phyloP scores from a whole-genome alignment of 2,888 invertebrate species.

The Catocala fraxini region DNA sequence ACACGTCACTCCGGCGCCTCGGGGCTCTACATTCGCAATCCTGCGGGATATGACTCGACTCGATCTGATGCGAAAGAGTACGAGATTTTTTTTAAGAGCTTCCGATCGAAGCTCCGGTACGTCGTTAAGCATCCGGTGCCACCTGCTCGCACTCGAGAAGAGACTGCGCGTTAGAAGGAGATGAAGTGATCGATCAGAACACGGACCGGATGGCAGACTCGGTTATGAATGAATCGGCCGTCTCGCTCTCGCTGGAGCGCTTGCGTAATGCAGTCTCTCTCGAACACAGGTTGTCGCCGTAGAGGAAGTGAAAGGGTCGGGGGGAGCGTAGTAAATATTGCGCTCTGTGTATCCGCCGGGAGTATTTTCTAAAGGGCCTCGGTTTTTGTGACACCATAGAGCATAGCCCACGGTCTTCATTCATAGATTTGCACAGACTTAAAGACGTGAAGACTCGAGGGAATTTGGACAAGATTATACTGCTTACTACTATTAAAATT shows the following conservation, averaged over 20 bases:
- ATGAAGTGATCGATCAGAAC: constrained; percentile 83
- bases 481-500: no score
- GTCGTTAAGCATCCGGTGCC: constrained; percentile 80
- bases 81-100: constrained; percentile 76
- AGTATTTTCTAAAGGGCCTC: constrained; percentile 76
- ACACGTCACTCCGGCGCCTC: constrained; percentile 44
- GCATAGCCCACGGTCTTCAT: constrained; percentile 72
- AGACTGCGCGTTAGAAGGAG: constrained; percentile 83
- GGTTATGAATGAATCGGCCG: constrained; percentile 86
- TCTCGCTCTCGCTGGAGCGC: constrained; percentile 70
- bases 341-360: constrained; percentile 74
- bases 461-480: background rate
- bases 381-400: constrained; percentile 78
- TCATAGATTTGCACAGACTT: constrained; percentile 67
- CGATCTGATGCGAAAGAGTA: constrained; percentile 63
- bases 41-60: constrained; percentile 53
- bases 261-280: constrained; percentile 70
- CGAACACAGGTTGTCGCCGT: constrained; percentile 82
- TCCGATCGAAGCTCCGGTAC: constrained; percentile 78
- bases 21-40: constrained; percentile 47
- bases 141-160: constrained; percentile 84
- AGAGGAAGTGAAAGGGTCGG: constrained; percentile 87
- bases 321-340: constrained; percentile 86
- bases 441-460: constrained; percentile 34
- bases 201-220: constrained; percentile 86